Percentiles rank a stretch among this genome's conserved stretches.
These are phyloP conservation scores for Pheosia gnoma DNA, from an alignment of 2,888 invertebrate species.

Conservation along the genomic window DNA sequence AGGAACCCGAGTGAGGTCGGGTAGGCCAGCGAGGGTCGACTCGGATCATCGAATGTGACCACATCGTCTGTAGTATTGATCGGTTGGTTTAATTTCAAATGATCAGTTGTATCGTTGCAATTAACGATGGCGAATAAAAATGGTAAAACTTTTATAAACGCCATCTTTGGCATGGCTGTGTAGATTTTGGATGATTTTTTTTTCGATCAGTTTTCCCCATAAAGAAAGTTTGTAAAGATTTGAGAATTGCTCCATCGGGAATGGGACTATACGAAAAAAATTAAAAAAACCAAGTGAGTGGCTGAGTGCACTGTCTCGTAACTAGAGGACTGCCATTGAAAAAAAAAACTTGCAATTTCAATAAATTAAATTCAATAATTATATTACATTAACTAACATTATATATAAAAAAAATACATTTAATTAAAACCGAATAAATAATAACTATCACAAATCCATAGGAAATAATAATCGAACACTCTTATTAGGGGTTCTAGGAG, in stretches of 20 bases:
- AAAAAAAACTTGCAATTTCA: too few species aligned
- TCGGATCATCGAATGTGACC: conserved; percentile 40
- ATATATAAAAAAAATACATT: too few species aligned
- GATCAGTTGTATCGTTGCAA: not conserved
- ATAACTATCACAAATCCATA: conserved; percentile 38
- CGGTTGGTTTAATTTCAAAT: not conserved
- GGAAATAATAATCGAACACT: conserved; percentile 47
- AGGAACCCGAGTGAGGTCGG: conserved; percentile 61
- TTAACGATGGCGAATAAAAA: conserved; percentile 10
- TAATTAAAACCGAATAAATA: not conserved
- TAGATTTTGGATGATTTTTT: conserved; percentile 1
- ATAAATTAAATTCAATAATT: too few species aligned
- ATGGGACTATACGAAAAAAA: too few species aligned
- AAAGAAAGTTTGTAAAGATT: too few species aligned
- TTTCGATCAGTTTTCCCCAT: too few species aligned
- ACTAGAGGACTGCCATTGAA: too few species aligned
- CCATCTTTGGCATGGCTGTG: conserved; percentile 2
- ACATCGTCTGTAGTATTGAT: conserved; percentile 8
- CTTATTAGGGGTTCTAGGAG: conserved; percentile 17
- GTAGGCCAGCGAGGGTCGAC: conserved; percentile 56
- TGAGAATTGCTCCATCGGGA: too few species aligned
- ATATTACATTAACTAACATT: too few species aligned
- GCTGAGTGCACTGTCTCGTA: too few species aligned
- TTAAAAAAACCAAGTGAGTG: too few species aligned
- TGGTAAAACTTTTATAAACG: conserved; percentile 5